Base-by-base conservation (phyloP, 2,888 invertebrate species). In the Amphipyra berbera region DNA sequence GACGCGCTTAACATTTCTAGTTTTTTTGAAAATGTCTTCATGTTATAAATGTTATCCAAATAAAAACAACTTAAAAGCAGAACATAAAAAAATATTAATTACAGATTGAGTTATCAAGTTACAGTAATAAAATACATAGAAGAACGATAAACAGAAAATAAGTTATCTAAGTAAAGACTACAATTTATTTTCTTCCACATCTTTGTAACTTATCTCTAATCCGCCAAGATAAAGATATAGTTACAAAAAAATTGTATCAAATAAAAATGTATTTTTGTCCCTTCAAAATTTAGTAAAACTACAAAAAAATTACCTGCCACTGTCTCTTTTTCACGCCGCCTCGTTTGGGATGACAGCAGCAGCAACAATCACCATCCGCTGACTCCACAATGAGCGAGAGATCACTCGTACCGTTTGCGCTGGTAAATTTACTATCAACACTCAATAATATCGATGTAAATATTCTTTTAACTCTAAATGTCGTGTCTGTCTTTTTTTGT, bases 361-460 rank as follows among this genome's bases (percentile, higher is more conserved):
- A 94, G 73, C 93, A 93, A 80, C 95, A 95, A 72, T 95, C 95
- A 1, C 95, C 95, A 13, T 95, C 95, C 41, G 95, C 95, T 14
- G 95, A 95, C 83, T 95, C 95, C 7, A 95, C 95, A 10, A 95
- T 95, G 95, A 95, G 95, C 89, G 95, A 95, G 85, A 82, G 95
- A 76, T 95, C 95, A 14, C 89, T 94, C 65, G 94, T 94, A 67
- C 95, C 95, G 48, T 95, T 92, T 89, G 94, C 92, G 83, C 90
- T 95, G 95, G 95, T 95, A 95, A 95, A 91, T 93, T 92, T 92
- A 90, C 89, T 92, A 86, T 89, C 90, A 81, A 84, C 87, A 82
- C 84, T 91, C 88, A 93, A 85, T 92, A 91, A 92, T 86, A 82
- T 92, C 85, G 90, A 91, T 92, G 91, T 93, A 92, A 93, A 88